Percentiles rank a stretch among this genome's conserved stretches.
Evolutionary conservation across 2,888 invertebrate genomes (phyloP).

Genomic region (Pseudolycoriella hygida): DNA sequence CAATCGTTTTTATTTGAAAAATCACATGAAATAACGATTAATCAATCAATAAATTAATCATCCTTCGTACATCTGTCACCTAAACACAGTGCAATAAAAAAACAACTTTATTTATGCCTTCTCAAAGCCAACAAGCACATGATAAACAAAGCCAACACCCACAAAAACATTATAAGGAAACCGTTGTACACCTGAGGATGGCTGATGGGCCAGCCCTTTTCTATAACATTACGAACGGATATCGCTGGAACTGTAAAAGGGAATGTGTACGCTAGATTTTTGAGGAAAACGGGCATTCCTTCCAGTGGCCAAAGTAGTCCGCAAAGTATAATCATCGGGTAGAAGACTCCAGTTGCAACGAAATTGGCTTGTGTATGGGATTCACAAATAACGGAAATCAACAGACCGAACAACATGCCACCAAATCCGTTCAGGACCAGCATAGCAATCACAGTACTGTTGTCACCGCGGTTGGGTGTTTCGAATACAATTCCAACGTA

Average conservation of each 20-base stretch:
- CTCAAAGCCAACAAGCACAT: slow-evolving; percentile 37
- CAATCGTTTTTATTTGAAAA: too few species aligned
- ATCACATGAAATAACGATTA: too few species aligned
- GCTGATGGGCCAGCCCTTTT: slow-evolving; percentile 51
- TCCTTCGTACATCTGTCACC: too few species aligned
- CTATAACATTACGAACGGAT: slow-evolving; percentile 56
- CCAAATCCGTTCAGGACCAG: slow-evolving; percentile 56
- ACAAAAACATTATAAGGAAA: slow-evolving; percentile 43
- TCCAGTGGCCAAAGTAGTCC: slow-evolving; percentile 57
- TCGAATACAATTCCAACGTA: slow-evolving; percentile 25
- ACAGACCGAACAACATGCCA: slow-evolving; percentile 73
- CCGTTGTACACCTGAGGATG: slow-evolving; percentile 56
- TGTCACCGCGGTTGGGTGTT: slow-evolving; percentile 27
- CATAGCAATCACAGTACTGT: slow-evolving; percentile 37
- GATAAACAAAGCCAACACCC: slow-evolving; percentile 40
- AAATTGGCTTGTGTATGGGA: slow-evolving; percentile 71
- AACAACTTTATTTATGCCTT: slow-evolving; percentile 24
- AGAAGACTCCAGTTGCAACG: slow-evolving; percentile 72
- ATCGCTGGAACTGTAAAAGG: slow-evolving; percentile 69
- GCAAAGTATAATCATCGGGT: slow-evolving; percentile 72
- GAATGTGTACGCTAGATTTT: slow-evolving; percentile 42
- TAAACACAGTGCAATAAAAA: too few species aligned
- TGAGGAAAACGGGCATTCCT: slow-evolving; percentile 43
- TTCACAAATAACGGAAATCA: slow-evolving; percentile 61
- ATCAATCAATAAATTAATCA: too few species aligned